Evolutionary conservation across 2,888 invertebrate species (phyloP), one percentile per base, ranked within the genome.

Genomic region (Drosophila multiciliata): DNA sequence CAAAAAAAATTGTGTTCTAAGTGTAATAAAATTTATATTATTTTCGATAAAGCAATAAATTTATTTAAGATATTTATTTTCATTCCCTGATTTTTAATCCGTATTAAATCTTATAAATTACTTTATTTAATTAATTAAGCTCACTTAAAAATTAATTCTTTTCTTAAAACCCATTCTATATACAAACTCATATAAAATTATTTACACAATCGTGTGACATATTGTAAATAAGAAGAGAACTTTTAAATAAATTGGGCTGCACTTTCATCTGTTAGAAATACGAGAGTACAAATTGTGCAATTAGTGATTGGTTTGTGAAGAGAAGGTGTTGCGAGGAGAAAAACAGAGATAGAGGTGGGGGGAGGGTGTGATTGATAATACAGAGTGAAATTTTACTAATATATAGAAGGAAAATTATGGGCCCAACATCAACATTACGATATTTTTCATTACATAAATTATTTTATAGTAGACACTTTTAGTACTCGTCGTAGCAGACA

Each of bases 361-460:
- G 17, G 32, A 45, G 78, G 68, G 33, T 65, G 76, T 68, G 73
- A 63, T 57, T 55, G 71, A 66, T 65, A 67, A 67, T 71, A 76
- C 65, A 75, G 69, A 78, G 73, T 64, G 69, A 58, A 76, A 76
- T 73, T 67, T 68, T 73, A 73, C 66, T 50, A 45, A 45, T 82
- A 80, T 53, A 79, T 68, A 80, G 72, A 60, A 62, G 66, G 55
- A 65, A 80, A 70, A 71, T 80, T 68, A 82, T 82, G 88, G 90
- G 91, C 91, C 91, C 91, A 91, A 91, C 91, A 92, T 91, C 91
- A 91, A 91, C 91, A 91, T 91, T 91, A 91, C 91, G 92, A 91
- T 91, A 91, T 91, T 91, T 91, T 91, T 91, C 91, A 91, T 91
- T 91, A 91, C 91, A 91, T 91, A 91, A 92, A 92, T 91, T 91